Evolutionary conservation across 2,888 invertebrate genomes (phyloP).

Genomic region (Resseliella maxima): DNA sequence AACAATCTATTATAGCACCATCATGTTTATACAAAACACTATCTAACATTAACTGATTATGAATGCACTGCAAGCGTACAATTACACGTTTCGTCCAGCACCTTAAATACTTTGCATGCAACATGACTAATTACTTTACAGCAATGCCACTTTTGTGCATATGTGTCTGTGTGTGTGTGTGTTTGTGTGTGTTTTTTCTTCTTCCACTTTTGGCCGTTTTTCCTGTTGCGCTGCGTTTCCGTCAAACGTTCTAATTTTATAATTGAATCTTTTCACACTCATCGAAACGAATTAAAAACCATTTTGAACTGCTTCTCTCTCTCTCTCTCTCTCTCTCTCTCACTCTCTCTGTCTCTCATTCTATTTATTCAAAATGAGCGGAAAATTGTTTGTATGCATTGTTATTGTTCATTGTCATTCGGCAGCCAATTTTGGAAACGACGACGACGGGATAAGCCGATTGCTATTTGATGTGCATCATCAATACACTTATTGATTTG

Average conservation of each 20-base stretch:
- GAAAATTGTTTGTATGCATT: background rate
- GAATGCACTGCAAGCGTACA: conserved; percentile 32
- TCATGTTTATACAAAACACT: background rate
- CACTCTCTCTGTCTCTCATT: too few species aligned
- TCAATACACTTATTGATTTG: background rate
- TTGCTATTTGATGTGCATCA: background rate
- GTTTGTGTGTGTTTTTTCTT: background rate
- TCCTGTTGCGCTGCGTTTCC: conserved; percentile 50
- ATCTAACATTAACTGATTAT: background rate
- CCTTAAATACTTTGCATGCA: conserved; percentile 11
- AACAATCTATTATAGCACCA: too few species aligned
- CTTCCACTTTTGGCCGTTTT: background rate
- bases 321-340: too few species aligned
- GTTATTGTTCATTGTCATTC: background rate
- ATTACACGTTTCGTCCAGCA: conserved; percentile 19
- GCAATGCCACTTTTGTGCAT: too few species aligned
- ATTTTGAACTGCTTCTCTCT: background rate
- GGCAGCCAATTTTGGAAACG: background rate
- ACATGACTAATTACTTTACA: conserved; percentile 40
- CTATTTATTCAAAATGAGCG: too few species aligned
- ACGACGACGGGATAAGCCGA: background rate
- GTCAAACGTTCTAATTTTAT: conserved; percentile 7
- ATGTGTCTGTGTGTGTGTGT: too few species aligned
- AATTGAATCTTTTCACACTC: conserved; percentile 48
- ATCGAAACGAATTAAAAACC: background rate